Evolutionary conservation across 2,797 vertebrate species (phyloP).

Genomic region (Tokudaia muenninki): DNA sequence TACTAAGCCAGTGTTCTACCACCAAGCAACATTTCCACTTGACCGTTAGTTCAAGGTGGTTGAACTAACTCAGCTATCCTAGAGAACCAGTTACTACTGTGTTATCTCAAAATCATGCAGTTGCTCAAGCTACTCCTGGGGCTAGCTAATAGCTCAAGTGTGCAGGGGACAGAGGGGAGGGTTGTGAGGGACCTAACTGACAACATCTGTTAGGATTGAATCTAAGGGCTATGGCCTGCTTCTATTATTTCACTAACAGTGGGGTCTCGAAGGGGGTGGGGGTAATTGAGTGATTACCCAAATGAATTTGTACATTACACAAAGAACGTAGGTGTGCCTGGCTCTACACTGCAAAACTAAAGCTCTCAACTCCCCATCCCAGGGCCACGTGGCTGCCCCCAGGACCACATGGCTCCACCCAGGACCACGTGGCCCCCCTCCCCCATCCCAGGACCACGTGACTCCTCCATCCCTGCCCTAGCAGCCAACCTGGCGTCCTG

Average conservation of each 20-base stretch:
- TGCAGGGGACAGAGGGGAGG: fast-evolving
- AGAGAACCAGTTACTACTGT: not conserved
- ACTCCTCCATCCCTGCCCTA: slow-evolving; percentile 40
- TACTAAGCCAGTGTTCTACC: not conserved
- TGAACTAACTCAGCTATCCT: not conserved
- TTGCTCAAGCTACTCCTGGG: not conserved
- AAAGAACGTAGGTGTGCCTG: slow-evolving; percentile 35
- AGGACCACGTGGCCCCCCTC: slow-evolving; percentile 40
- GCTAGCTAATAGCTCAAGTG: not conserved
- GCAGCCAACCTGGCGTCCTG: not conserved
- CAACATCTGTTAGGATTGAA: slow-evolving; percentile 52
- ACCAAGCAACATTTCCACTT: not conserved
- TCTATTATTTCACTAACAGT: slow-evolving; percentile 38
- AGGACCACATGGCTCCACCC: slow-evolving; percentile 31
- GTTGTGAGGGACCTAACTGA: slow-evolving; percentile 42
- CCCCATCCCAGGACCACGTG: not conserved
- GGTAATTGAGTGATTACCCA: not conserved
- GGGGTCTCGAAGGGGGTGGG: not conserved
- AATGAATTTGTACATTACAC: not conserved
- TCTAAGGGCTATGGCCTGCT: not conserved
- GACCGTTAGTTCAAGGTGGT: not conserved
- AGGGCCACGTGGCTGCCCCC: slow-evolving; percentile 49
- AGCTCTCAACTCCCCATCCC: slow-evolving; percentile 59
- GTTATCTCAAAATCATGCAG: not conserved
- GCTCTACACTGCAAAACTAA: slow-evolving; percentile 58